phyloP scores from a whole-genome alignment of 2,113 vertebrate genomes.

The Scartelaos histophorus region DNA sequence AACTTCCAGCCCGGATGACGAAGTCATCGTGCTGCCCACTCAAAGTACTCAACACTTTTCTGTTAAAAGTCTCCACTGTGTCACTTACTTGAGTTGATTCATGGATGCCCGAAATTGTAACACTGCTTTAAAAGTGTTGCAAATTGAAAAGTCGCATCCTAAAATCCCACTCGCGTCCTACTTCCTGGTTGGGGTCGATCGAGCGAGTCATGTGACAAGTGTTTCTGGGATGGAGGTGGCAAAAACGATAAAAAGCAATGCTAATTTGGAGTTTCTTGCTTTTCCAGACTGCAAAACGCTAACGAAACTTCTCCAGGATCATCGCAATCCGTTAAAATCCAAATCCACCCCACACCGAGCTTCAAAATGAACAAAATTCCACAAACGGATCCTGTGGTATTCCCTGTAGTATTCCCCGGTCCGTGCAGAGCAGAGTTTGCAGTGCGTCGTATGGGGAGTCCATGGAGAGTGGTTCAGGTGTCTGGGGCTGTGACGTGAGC shows the following conservation, averaged over 20 bases:
- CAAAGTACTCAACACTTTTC: constrained; percentile 20
- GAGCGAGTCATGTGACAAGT: background rate
- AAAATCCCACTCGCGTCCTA: background rate
- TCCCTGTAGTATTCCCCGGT: background rate
- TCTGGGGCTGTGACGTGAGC: constrained; percentile 40
- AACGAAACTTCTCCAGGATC: constrained; percentile 7
- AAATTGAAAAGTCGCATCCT: constrained; percentile 1
- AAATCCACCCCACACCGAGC: constrained; percentile 3
- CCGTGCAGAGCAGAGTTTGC: background rate
- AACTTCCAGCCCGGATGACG: constrained; percentile 34
- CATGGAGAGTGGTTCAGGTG: constrained; percentile 22
- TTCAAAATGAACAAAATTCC: background rate
- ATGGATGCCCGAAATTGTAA: constrained; percentile 23
- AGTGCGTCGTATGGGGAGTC: background rate
- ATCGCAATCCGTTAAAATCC: constrained; percentile 13
- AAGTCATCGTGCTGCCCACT: constrained; percentile 17
- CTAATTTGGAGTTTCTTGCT: background rate
- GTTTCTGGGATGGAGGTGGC: background rate
- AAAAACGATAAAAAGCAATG: constrained; percentile 1
- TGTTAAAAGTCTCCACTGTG: constrained; percentile 30
- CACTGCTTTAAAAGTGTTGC: constrained; percentile 10
- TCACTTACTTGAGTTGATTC: constrained; percentile 51
- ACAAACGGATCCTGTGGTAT: background rate
- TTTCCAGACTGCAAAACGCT: background rate
- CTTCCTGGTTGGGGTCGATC: background rate